Percentiles rank a stretch among this genome's conserved stretches.
These are phyloP conservation scores for Melanophora roralis DNA, from an alignment of 2,888 invertebrate genomes.

Conservation along the genomic window DNA sequence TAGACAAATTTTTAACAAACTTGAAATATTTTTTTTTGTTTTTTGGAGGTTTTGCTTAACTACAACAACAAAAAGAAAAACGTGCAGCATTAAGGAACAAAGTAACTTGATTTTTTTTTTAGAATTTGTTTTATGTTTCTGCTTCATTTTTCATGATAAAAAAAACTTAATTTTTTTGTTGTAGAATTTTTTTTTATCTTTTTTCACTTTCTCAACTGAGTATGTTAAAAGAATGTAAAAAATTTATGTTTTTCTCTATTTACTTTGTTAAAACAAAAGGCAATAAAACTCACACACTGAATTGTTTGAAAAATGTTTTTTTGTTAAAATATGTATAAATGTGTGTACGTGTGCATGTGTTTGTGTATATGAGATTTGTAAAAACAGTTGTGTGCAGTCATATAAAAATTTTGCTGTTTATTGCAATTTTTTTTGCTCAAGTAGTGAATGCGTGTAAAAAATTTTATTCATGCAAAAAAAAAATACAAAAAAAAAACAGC, in stretches of 20 bases:
- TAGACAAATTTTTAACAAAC: constrained; percentile 51
- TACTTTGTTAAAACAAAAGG: constrained; percentile 43
- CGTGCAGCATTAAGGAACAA: constrained; percentile 10
- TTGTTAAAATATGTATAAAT: not conserved
- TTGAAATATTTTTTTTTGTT: constrained; percentile 35
- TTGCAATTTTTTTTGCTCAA: constrained; percentile 35
- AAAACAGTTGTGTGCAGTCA: constrained; percentile 49
- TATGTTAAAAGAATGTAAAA: constrained; percentile 48
- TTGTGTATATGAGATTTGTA: not conserved
- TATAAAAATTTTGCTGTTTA: constrained; percentile 46
- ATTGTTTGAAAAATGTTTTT: constrained; percentile 17
- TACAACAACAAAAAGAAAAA: not conserved
- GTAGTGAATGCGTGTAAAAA: not conserved
- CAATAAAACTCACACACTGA: constrained; percentile 44
- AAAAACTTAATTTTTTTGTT: too few species aligned
- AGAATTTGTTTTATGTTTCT: constrained; percentile 23
- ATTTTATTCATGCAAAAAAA: not conserved
- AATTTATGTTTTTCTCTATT: constrained; percentile 19
- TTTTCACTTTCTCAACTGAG: constrained; percentile 29
- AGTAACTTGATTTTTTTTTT: constrained; percentile 22
- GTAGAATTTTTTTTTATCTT: not conserved
- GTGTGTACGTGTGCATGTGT: too few species aligned
- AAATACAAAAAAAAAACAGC: not conserved
- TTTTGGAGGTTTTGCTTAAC: not conserved
- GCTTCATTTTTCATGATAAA: constrained; percentile 13